Percentiles rank a stretch among this genome's conserved stretches.
phyloP scores from a whole-genome alignment of 1,140 invertebrate genomes.

The Hylaeus anthracinus region DNA sequence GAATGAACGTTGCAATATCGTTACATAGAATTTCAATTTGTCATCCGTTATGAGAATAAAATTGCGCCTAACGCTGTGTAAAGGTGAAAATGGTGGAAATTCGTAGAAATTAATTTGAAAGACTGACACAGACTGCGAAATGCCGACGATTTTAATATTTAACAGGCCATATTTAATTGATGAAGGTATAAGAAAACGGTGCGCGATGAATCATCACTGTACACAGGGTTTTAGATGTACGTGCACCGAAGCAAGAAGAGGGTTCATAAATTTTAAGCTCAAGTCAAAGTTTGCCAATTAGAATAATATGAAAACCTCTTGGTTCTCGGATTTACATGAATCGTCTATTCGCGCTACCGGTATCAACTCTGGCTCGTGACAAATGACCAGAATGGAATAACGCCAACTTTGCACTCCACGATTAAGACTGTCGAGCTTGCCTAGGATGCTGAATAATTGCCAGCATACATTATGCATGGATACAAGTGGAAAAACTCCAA shows the following conservation, averaged over 20 bases:
- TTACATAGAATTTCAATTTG: too few species aligned
- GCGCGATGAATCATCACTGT: conserved; percentile 25
- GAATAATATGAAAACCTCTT: conserved; percentile 51
- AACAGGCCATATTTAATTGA: conserved; percentile 29
- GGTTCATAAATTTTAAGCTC: conserved; percentile 42
- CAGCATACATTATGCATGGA: conserved; percentile 35
- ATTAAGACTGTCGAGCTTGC: conserved; percentile 32
- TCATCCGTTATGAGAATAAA: too few species aligned
- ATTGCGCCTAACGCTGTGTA: too few species aligned
- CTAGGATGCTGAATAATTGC: conserved; percentile 12
- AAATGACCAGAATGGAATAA: conserved; percentile 48
- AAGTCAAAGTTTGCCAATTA: conserved; percentile 51
- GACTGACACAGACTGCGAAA: not conserved
- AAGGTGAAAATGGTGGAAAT: too few species aligned
- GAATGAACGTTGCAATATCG: too few species aligned
- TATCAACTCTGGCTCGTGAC: conserved; percentile 38
- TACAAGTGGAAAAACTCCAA: conserved; percentile 3
- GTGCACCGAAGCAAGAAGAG: conserved; percentile 18
- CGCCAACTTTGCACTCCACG: conserved; percentile 31
- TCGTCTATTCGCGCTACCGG: conserved; percentile 44
- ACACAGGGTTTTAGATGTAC: not conserved
- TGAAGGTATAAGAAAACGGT: conserved; percentile 23
- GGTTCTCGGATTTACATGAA: conserved; percentile 45
- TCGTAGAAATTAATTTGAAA: not conserved
- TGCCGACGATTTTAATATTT: conserved; percentile 20